These are phyloP conservation scores for Leuciscus waleckii DNA, from an alignment of 2,797 vertebrate species.

Conservation along the genomic window DNA sequence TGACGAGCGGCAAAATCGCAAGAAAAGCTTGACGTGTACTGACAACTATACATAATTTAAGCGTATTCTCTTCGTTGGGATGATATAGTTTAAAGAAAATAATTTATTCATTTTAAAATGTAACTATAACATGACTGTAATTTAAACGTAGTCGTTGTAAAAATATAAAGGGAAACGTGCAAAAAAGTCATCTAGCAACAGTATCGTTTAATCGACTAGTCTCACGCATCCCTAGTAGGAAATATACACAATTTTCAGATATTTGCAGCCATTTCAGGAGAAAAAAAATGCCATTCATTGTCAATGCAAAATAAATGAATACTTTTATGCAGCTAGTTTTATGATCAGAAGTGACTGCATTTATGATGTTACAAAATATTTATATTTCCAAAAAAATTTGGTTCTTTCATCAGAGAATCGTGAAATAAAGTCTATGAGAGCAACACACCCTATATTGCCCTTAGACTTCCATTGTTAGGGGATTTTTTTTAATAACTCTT, in stretches of 20 bases:
- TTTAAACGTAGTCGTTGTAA: too few species aligned
- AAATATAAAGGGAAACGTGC: too few species aligned
- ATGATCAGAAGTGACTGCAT: neutral
- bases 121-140: too few species aligned
- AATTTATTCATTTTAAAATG: too few species aligned
- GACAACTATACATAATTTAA: neutral
- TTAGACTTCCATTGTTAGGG: neutral
- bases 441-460: neutral
- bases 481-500: neutral
- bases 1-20: neutral
- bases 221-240: neutral
- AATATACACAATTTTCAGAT: neutral
- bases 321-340: neutral
- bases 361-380: neutral
- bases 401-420: neutral
- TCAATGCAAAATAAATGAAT: neutral
- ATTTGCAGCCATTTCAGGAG: neutral
- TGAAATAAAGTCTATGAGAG: neutral
- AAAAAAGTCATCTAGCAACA: neutral
- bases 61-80: neutral
- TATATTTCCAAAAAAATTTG: neutral
- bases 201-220: neutral
- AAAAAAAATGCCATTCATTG: too few species aligned
- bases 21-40: neutral
- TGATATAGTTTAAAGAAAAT: neutral